Conservation (phyloP, 1,140 invertebrate genomes). For the Druon quercuslanigerum region DNA sequence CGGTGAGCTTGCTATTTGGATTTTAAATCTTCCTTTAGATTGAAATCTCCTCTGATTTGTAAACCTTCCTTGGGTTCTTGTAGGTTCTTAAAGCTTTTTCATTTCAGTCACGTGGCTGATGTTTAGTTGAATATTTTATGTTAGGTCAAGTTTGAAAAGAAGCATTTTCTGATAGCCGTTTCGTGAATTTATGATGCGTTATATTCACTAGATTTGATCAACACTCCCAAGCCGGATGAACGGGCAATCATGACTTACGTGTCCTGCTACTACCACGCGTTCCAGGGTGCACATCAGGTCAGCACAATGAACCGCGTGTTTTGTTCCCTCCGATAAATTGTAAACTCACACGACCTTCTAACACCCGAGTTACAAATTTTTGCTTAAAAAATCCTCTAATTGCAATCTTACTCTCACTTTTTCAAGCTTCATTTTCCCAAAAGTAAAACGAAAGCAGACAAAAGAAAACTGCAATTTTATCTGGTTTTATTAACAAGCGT, state of each 20-base stretch:
- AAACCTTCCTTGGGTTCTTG: background rate
- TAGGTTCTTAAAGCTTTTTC: background rate
- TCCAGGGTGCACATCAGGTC: slow-evolving; percentile 98
- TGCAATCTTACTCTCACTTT: slow-evolving; percentile 9
- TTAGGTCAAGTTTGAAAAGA: background rate
- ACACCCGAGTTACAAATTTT: slow-evolving; percentile 20
- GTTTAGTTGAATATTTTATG: slow-evolving; percentile 3
- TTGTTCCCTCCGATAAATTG: slow-evolving; percentile 44
- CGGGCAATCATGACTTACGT: slow-evolving; percentile 99
- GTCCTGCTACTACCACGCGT: slow-evolving; percentile 99
- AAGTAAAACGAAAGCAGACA: background rate
- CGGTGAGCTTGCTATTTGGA: slow-evolving; percentile 81
- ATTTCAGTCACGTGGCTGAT: background rate
- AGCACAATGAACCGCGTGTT: slow-evolving; percentile 77
- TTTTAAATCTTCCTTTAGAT: background rate
- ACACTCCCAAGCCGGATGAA: slow-evolving; percentile 98
- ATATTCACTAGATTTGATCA: slow-evolving; percentile 91
- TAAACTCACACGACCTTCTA: slow-evolving; percentile 20
- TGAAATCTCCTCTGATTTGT: background rate
- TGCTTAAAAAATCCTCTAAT: slow-evolving; percentile 29
- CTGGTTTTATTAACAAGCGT: slow-evolving; percentile 1
- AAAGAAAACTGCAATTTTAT: background rate
- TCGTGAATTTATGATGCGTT: slow-evolving; percentile 35
- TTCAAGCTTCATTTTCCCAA: background rate
- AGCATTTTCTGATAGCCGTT: background rate